Evolutionary conservation across 2,888 invertebrate species (phyloP).

Genomic region (Lumbricus terrestris): DNA sequence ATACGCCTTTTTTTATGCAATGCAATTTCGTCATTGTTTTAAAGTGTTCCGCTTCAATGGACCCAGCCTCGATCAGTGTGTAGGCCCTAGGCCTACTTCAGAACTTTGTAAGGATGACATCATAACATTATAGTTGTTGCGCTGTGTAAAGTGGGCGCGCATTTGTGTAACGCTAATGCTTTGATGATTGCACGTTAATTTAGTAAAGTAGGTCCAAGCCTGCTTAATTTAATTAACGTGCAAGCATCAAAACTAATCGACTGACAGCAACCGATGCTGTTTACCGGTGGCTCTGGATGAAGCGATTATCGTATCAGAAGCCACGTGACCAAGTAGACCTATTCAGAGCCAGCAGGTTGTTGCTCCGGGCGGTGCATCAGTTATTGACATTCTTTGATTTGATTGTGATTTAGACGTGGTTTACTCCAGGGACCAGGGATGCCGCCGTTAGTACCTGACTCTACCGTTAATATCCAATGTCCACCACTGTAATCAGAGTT

Average conservation of each 20-base stretch:
- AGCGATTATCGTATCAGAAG: neutral
- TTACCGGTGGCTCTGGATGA: neutral
- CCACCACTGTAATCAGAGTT: neutral
- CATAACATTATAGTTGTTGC: too few relatives aligned
- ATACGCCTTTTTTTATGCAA: too few relatives aligned
- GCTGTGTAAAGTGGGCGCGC: too few relatives aligned
- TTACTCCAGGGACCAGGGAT: neutral
- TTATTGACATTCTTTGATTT: neutral
- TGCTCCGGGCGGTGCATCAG: neutral
- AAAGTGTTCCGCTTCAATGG: too few relatives aligned
- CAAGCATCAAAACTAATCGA: too few relatives aligned
- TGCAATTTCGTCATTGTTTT: too few relatives aligned
- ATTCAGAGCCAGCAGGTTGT: neutral
- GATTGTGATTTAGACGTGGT: neutral
- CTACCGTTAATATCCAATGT: neutral
- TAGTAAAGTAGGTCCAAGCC: too few relatives aligned
- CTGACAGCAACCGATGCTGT: neutral
- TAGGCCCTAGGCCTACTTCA: too few relatives aligned
- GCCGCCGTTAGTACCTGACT: neutral
- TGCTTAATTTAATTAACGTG: too few relatives aligned
- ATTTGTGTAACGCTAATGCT: neutral
- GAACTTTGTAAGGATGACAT: too few relatives aligned
- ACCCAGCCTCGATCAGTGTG: too few relatives aligned
- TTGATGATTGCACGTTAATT: too few relatives aligned
- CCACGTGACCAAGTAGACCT: neutral